Base-by-base conservation (phyloP, 2,113 vertebrate species). In the Bubo scandiacus region DNA sequence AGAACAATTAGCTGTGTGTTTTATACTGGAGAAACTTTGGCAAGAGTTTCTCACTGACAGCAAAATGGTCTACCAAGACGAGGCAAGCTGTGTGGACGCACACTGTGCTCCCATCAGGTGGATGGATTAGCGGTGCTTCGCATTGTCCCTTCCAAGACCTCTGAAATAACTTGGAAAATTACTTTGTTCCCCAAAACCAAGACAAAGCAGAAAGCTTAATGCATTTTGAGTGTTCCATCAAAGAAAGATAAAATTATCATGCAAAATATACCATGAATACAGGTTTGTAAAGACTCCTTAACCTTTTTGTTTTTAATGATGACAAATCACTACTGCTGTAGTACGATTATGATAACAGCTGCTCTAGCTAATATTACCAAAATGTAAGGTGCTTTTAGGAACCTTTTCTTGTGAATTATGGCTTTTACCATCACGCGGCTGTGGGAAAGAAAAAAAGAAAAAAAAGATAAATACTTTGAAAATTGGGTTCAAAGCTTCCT, bases 361-460 rank as follows among this genome's bases (percentile, higher is more conserved):
- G n/a, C 38, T 91, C 15, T 93, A 87, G 40, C 32, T 94, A 94
- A 92, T 96, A 77, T 86, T 88, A 93, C 27, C 77, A 94, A 95
- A 96, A 85, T 52, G 22, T 54, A 94, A 97, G 30, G 43, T 88
- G 52, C 34, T 95, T 96, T 97, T 77, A 97, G 87, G 70, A 95
- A 68, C 38, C n/a, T 95, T 66, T 7, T 80, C 36, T 55, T 87
- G 25, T 93, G 79, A 96, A 80, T 95, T 92, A 70, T 80, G 8
- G 63, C 25, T 93, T 47, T 88, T 67, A 49, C 32, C 13, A 72
- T 67, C 38, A 40, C 2, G 1, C 1, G 6, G 7, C 49, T 63
- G 38, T 65, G 49, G 26, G 27, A 30, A 22, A 71, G 11, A 22
- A 19, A 29, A 47, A 66, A 74, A 21, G 13, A 42, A 30, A 19